phyloP scores from a whole-genome alignment of 1,140 invertebrate species.

The Chymomyza costata region DNA sequence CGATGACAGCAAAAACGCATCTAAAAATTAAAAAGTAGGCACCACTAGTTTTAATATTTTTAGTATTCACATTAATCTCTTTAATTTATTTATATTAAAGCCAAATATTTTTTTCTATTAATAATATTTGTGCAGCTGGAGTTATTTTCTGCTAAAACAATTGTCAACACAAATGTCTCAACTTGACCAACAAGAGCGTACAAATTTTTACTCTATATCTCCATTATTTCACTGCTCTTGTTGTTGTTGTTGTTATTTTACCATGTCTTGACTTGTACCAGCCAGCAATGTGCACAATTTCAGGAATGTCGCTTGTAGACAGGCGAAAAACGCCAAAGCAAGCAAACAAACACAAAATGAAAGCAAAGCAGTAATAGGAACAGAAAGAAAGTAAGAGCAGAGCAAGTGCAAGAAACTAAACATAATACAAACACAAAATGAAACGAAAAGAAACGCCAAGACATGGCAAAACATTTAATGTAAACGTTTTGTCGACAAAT shows the following conservation, averaged over 20 bases:
- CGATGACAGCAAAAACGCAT: too few relatives aligned
- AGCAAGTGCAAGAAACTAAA: constrained; percentile 4
- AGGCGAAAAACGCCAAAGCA: constrained; percentile 26
- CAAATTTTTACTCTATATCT: constrained; percentile 4
- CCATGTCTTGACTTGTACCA: constrained; percentile 31
- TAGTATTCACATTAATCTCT: too few relatives aligned
- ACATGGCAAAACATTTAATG: constrained; percentile 69
- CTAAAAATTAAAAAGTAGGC: too few relatives aligned
- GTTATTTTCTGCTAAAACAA: too few relatives aligned
- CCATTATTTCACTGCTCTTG: background rate
- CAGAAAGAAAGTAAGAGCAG: background rate
- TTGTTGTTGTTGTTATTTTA: constrained; percentile 1
- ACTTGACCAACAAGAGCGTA: constrained; percentile 35
- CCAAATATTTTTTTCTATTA: too few relatives aligned
- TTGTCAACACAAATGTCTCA: constrained; percentile 69
- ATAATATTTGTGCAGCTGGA: too few relatives aligned
- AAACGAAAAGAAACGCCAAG: constrained; percentile 37
- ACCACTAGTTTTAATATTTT: too few relatives aligned
- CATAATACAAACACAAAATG: constrained; percentile 17
- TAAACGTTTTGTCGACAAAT: constrained; percentile 73
- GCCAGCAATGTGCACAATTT: constrained; percentile 55
- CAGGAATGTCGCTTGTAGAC: constrained; percentile 60
- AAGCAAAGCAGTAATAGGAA: constrained; percentile 12
- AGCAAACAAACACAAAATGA: constrained; percentile 14
- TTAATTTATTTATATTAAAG: too few relatives aligned